Conservation (phyloP, 2,113 vertebrate species). For the Petroica traversi region DNA sequence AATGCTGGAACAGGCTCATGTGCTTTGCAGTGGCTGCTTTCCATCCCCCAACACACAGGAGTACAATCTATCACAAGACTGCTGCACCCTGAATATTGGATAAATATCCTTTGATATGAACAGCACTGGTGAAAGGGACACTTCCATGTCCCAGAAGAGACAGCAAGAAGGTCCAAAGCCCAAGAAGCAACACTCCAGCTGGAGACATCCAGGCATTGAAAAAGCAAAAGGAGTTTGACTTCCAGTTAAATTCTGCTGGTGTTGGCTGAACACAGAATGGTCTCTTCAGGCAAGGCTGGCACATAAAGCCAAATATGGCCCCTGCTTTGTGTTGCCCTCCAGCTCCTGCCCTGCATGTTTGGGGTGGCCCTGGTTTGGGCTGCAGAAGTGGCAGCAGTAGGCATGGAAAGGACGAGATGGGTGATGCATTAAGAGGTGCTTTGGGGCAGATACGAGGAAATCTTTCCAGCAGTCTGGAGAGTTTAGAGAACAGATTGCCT, state of each 20-base stretch:
- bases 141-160: not conserved
- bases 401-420: not conserved
- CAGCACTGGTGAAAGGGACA: not conserved
- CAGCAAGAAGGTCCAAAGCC: not conserved
- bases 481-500: not conserved
- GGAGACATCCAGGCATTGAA: not conserved
- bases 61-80: accelerated
- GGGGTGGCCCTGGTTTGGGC: not conserved
- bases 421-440: not conserved
- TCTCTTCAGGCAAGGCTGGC: not conserved
- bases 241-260: not conserved
- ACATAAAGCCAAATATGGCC: not conserved
- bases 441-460: not conserved
- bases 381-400: not conserved
- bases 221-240: not conserved
- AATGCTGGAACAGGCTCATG: not conserved
- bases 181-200: not conserved
- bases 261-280: not conserved
- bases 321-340: not conserved
- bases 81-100: not conserved
- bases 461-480: not conserved
- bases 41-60: accelerated
- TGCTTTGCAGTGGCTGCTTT: not conserved
- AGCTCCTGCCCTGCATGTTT: accelerated
- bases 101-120: not conserved